Conservation (phyloP, 2,113 vertebrate genomes). For the Cinclus cinclus region DNA sequence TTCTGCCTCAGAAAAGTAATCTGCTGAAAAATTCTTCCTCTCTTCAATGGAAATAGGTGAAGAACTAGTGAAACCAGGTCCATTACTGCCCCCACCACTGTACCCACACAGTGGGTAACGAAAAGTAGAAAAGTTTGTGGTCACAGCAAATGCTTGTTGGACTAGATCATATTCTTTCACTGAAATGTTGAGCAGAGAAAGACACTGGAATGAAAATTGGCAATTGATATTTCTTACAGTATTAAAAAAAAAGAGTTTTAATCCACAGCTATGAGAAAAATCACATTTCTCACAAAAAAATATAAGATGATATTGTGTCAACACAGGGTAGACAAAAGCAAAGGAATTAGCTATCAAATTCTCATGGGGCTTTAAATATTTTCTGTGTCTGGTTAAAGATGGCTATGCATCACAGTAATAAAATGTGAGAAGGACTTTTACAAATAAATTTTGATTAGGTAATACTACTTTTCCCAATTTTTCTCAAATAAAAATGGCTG, state of each 20-base stretch:
- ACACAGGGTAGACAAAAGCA: not conserved
- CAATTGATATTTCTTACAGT: not conserved
- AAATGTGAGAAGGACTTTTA: rapidly evolving
- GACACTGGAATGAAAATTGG: not conserved
- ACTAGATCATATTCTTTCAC: not conserved
- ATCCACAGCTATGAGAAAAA: not conserved
- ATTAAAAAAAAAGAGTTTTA: not conserved
- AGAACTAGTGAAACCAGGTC: not conserved
- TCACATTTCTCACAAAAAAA: not conserved
- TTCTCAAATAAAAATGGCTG: not conserved
- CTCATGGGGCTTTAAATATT: not conserved
- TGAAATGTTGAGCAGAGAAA: not conserved
- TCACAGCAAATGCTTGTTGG: not conserved
- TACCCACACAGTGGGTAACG: not conserved
- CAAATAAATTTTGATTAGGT: not conserved
- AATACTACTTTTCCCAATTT: not conserved
- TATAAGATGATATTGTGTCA: not conserved
- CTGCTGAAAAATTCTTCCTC: not conserved
- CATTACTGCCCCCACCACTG: not conserved
- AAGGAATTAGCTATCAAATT: not conserved
- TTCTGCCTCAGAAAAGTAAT: not conserved
- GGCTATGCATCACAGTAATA: not conserved
- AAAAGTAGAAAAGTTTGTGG: not conserved
- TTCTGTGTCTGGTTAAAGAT: not conserved
- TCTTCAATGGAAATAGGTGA: not conserved